Conservation (phyloP, 2,113 vertebrate species). For the Pholis gunnellus region DNA sequence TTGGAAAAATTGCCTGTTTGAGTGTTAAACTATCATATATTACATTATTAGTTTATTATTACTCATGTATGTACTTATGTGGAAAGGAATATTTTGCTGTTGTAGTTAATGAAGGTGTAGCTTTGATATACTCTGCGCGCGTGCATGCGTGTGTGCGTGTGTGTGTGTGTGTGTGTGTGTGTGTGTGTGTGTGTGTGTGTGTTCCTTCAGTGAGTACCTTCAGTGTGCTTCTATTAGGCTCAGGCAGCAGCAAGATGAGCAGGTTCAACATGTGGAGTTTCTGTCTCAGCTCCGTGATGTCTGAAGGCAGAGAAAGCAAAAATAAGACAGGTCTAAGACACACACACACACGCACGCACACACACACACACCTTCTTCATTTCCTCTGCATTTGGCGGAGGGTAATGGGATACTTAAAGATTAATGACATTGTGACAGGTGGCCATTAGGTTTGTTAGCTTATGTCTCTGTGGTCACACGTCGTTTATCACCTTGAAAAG, state of each 20-base stretch:
- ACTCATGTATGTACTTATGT: background rate
- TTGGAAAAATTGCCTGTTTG: background rate
- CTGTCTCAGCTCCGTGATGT: slow-evolving; percentile 90
- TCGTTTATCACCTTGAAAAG: slow-evolving; percentile 59
- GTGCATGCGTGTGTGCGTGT: too few species aligned
- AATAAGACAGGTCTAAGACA: slow-evolving; percentile 4
- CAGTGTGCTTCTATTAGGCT: slow-evolving; percentile 91
- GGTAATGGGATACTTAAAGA: slow-evolving; percentile 70
- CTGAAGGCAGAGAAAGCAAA: slow-evolving; percentile 65
- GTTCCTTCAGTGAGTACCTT: slow-evolving; percentile 82
- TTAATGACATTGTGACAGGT: slow-evolving; percentile 74
- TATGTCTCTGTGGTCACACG: slow-evolving; percentile 55
- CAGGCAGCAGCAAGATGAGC: slow-evolving; percentile 90
- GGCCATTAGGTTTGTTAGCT: slow-evolving; percentile 74
- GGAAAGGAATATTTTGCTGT: background rate
- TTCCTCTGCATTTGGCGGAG: slow-evolving; percentile 70
- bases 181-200: slow-evolving; percentile 13
- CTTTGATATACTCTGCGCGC: background rate
- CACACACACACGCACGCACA: slow-evolving; percentile 38
- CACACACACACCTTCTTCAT: slow-evolving; percentile 55
- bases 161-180: slow-evolving; percentile 12
- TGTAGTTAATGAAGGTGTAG: background rate
- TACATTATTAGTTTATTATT: background rate
- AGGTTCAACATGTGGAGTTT: slow-evolving; percentile 92
- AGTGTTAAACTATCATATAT: background rate